Evolutionary conservation across 2,797 vertebrate genomes (phyloP), one percentile per base, ranked within the genome.

Genomic region (Hypotaenidia okinawae): DNA sequence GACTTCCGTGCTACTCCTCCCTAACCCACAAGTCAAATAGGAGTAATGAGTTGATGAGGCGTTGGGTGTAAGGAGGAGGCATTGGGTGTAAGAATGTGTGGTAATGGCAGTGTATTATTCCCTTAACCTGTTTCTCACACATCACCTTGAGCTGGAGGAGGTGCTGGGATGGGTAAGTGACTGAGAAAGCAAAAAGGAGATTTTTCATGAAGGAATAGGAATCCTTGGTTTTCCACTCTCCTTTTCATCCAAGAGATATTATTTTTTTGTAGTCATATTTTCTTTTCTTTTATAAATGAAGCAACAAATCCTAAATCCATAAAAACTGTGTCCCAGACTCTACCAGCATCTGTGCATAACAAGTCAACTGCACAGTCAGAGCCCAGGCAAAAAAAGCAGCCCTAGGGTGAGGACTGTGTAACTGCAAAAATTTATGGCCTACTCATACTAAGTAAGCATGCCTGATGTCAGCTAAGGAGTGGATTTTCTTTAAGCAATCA

Each of bases 201-300:
- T 10, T 30, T 86, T 57, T 37, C 11, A 19, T 5, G 15, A 13
- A 49, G 18, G 2, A 4, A 21, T 19, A 41, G 7, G 6, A 94
- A 80, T 43, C 6, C 49, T 63, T 32, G 11, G 16, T 17, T 3
- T 0, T 3, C 41, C 35, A n/a, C 4, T 2, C 7, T 52, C 12
- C 3, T 74, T 77, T 54, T n/a, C 30, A 37, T 64, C 14, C n/a
- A 10, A 52, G 2, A 3, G 13, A 30, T 51, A 23, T 16, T 51
- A 43, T 6, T 8, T 62, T 57, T 37, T 39, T 33, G 37, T 37
- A 41, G 4, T 33, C 11, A 6, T 51, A 11, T 19, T 86, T 84
- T 35, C 4, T 70, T 78, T 61, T 55, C 7, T 41, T 70, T 77
- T 68, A 49, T 52, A 87, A 82, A 67, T 51, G 4, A 93, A 81